phyloP scores from a whole-genome alignment of 2,888 invertebrate genomes.

The Ichneumoninae sp. region DNA sequence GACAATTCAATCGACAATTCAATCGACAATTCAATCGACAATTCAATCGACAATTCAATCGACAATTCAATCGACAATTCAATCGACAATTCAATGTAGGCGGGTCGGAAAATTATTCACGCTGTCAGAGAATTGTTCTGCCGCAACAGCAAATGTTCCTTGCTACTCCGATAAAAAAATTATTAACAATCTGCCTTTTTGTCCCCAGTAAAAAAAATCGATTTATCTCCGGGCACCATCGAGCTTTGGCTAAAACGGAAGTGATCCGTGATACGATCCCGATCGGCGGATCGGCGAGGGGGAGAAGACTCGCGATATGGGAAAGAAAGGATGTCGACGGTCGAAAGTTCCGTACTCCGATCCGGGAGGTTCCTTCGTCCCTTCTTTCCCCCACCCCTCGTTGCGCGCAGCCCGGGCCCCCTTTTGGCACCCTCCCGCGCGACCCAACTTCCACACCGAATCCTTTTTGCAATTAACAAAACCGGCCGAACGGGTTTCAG shows the following conservation, averaged over 20 bases:
- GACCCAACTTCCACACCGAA: slow-evolving; percentile 73
- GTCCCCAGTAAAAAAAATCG: not conserved
- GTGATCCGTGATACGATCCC: slow-evolving; percentile 40
- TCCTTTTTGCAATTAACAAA: slow-evolving; percentile 84
- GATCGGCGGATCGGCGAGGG: not conserved
- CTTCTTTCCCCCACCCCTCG: slow-evolving; percentile 9
- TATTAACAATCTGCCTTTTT: not conserved
- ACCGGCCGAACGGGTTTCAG: slow-evolving; percentile 82
- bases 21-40: too few relatives aligned
- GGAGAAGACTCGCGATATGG: not conserved
- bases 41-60: too few relatives aligned
- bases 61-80: too few relatives aligned
- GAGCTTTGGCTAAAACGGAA: slow-evolving; percentile 34
- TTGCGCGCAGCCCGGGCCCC: not conserved
- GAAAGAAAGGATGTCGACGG: slow-evolving; percentile 38
- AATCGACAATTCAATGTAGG: too few relatives aligned
- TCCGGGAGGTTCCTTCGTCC: slow-evolving; percentile 45
- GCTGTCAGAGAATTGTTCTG: too few relatives aligned
- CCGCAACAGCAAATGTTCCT: too few relatives aligned
- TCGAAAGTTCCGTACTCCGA: slow-evolving; percentile 49
- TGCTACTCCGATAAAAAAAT: not conserved
- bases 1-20: too few relatives aligned
- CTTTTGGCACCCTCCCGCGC: slow-evolving; percentile 62
- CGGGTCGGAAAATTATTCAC: too few relatives aligned
- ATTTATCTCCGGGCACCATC: not conserved